Evolutionary conservation across 2,797 vertebrate genomes (phyloP), one percentile per base, ranked within the genome.

Genomic region (Rhinatrema bivittatum): DNA sequence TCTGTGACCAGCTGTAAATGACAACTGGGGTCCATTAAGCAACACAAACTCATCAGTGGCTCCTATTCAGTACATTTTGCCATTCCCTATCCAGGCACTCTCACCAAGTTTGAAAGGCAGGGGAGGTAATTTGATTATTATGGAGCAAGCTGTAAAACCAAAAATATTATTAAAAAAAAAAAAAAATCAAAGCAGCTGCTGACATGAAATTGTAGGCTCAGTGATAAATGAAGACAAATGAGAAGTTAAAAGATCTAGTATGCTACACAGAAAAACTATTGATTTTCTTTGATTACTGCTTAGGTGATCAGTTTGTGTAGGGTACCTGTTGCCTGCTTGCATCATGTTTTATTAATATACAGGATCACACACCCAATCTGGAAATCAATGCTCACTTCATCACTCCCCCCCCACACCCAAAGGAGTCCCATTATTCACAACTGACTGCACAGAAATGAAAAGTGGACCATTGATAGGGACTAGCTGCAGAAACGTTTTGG

Each of bases 371-470:
- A 75, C 59, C 62, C 77, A 72, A 58, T 79, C 73, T 81, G 70
- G 70, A 76, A 87, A 89, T 90, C 87, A 76, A 91, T 88, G 78
- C 56, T 74, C 80, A 65, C 70, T 82, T 81, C 81, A 84, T 85
- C 82, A 82, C 79, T 72, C 75, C 72, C 81, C 79, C 79, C 75
- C 42, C n/a, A n/a, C n/a, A n/a, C n/a, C n/a, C n/a, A n/a, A 59
- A 78, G 85, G 80, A 74, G 74, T 82, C 74, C 77, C 81, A 78
- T 85, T 82, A 86, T 78, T 82, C 68, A 76, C 77, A 81, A 87
- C 82, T 84, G 83, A 87, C 79, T 78, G 78, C 81, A 74, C 68
- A 68, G 66, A 66, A 69, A 78, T 74, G 79, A 78, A 80, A 81
- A 81, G 72, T 74, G 78, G 77, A 73, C 76, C 70, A 84, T 81